Evolutionary conservation across 2,888 invertebrate genomes (phyloP), one percentile per base, ranked within the genome.

Genomic region (Andrena trimmerana): DNA sequence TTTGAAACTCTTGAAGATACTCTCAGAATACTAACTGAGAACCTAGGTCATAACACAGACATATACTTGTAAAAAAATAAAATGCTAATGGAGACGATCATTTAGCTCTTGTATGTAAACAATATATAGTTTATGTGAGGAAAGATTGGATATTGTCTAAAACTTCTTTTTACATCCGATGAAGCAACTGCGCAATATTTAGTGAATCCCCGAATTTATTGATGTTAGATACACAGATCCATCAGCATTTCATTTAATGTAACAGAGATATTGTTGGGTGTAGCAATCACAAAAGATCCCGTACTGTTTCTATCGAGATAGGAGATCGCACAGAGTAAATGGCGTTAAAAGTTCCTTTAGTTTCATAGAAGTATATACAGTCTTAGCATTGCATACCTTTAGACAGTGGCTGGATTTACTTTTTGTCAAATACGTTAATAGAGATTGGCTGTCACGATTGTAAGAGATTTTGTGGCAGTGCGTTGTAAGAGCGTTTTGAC

Each of bases 161-260:
- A 52, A 27, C 13, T 10, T 57, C 48, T 7, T 57, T 71, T 63
- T 29, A 57, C 36, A 63, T 20, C 24, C 27, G 31, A 57, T 31
- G 24, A 72, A 68, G 54, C 60, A 50, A 50, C 42, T 66, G 16
- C 29, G n/a, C 20, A n/a, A 62, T 20, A 24, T 27, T 54, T 42
- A 42, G 16, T 1, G 42, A 42, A 42, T n/a, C 27, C 31, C 27
- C 8, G 52, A 66, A 60, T 20, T 20, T 20, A 20, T n/a, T n/a
- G 8, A 20, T 62, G 29, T 8, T 70, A 27, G 20, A 27, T 72
- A 57, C 72, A 54, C 16, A 42, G 50, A 59, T 76, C 84, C 84
- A 85, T 80, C 74, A 88, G 85, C 88, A 86, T 86, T 88, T 36
- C 77, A 86, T 50, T 73, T 68, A 65, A 62, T 50, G 16, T 67